Base-by-base conservation (phyloP, 2,888 invertebrate species). In the Bellardia bayeri region DNA sequence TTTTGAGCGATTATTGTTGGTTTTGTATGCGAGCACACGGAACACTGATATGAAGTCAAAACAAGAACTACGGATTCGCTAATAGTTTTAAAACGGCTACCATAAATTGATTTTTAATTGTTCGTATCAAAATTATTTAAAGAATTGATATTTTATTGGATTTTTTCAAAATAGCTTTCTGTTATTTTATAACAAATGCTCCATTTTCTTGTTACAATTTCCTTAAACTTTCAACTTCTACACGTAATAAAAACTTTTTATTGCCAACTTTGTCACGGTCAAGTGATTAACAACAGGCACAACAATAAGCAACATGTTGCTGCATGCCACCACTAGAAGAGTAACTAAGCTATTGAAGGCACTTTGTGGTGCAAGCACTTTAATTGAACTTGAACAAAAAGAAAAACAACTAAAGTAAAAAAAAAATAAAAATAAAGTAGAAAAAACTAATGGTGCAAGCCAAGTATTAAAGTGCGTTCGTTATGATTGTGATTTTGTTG, bases 251-350 rank as follows among this genome's bases (percentile, higher is more conserved):
- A n/a, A n/a, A 61, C 2, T n/a, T 51, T 11, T 64, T 33, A 11
- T 49, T 7, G 45, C 13, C 14, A 51, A 63, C 85, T 86, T 89
- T 91, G 92, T 92, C 91, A 92, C 92, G 93, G 92, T 92, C 92
- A 92, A 91, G 90, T 92, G 92, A 92, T 91, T 92, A 90, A 91
- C 90, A 91, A 91, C 89, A 79, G 51, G 51, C 58, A 37, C 40
- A 49, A 7, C n/a, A 23, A 49, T 13, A 49, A 9, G 2, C 5
- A 81, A 84, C 80, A 69, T 81, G 72, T 78, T 86, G 86, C 82
- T 40, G 51, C 58, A 66, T 64, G 64, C 71, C 54, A 74, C 66
- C 7, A 42, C 23, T 40, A 14, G 7, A n/a, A 14, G 7, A 69
- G 42, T 16, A 30, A 33, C 37, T 11, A 49, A 33, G 42, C 56